Conservation (phyloP, 2,797 vertebrate genomes). For the Micrastur ruficollis region DNA sequence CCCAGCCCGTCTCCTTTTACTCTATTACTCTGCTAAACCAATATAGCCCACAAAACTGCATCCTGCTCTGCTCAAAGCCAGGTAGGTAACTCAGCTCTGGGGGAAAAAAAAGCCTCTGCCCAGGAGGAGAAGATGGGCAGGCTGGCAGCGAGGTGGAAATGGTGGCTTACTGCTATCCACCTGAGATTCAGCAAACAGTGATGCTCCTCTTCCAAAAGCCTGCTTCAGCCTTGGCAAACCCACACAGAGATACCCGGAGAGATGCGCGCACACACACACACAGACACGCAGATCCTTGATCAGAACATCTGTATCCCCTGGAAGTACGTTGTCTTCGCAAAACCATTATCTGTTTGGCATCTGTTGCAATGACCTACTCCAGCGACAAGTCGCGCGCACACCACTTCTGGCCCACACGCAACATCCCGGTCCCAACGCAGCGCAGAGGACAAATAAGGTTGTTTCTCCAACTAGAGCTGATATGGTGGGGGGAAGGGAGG, state of each 20-base stretch:
- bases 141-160: accelerated
- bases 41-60: accelerated
- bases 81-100: background rate
- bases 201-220: background rate
- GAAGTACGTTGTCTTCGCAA: background rate
- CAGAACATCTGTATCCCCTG: background rate
- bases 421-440: background rate
- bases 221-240: background rate
- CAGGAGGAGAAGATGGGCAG: background rate
- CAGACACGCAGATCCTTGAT: background rate
- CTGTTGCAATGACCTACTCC: constrained; percentile 15
- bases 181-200: background rate
- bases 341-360: constrained; percentile 15
- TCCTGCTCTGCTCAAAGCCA: background rate
- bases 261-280: accelerated
- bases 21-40: background rate
- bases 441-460: background rate
- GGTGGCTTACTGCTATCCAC: background rate
- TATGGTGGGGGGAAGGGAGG: background rate
- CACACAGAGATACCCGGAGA: background rate
- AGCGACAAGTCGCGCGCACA: background rate
- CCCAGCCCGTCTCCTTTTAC: background rate
- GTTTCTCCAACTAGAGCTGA: background rate
- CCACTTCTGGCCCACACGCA: background rate
- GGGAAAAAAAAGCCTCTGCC: background rate